Percentiles rank a stretch among this genome's conserved stretches.
These are phyloP conservation scores for Gymnogyps californianus DNA, from an alignment of 2,113 vertebrate genomes.

Conservation along the genomic window DNA sequence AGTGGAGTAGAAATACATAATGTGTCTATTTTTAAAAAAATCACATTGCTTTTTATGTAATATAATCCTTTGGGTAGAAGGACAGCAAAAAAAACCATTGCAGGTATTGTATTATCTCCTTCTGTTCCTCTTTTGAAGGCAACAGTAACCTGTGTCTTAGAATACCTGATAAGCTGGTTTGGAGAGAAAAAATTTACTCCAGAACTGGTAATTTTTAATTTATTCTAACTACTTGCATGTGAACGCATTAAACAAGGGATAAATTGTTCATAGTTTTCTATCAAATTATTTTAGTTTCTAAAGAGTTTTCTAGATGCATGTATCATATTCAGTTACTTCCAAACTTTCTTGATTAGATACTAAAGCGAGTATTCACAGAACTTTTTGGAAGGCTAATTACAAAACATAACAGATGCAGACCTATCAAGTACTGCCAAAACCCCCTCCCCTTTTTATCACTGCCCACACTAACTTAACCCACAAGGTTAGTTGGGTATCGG, in stretches of 20 bases:
- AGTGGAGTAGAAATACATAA: neutral
- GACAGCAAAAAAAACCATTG: neutral
- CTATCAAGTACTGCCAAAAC: neutral
- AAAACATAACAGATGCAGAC: neutral
- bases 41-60: neutral
- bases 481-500: accelerated
- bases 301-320: neutral
- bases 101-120: neutral
- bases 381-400: neutral
- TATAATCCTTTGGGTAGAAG: neutral
- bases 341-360: neutral
- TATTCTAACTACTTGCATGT: slow-evolving; percentile 26
- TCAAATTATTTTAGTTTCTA: neutral
- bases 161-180: slow-evolving; percentile 91
- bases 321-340: neutral
- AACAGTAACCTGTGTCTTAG: slow-evolving; percentile 86
- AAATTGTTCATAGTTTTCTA: neutral
- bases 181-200: slow-evolving; percentile 87
- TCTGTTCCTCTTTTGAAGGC: slow-evolving; percentile 72
- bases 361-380: neutral
- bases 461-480: neutral
- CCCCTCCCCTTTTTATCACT: neutral
- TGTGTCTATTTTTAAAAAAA: neutral
- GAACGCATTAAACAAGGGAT: neutral
- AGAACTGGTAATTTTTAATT: slow-evolving; percentile 85